Evolutionary conservation across 1,140 invertebrate genomes (phyloP).

Genomic region (Artemia franciscana): DNA sequence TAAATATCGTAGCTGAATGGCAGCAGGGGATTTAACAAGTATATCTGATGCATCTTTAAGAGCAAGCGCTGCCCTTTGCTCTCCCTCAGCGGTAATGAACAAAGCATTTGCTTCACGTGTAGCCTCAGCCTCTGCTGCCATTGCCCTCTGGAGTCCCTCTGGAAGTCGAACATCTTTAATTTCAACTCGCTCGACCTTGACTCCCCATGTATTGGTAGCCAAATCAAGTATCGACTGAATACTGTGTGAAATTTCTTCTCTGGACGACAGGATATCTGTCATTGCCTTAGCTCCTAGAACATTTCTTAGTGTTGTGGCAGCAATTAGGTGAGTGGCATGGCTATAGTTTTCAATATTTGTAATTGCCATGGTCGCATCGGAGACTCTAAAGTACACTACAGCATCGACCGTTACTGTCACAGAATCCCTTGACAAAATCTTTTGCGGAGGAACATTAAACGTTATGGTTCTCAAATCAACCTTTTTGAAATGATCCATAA

Average conservation of each 20-base stretch:
- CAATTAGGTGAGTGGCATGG: conserved; percentile 59
- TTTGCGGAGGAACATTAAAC: no score
- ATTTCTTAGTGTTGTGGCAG: conserved; percentile 65
- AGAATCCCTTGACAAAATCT: conserved; percentile 76
- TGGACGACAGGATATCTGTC: conserved; percentile 66
- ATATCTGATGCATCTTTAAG: no score
- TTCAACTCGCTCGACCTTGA: conserved; percentile 85
- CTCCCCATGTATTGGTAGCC: conserved; percentile 92
- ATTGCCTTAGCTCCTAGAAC: conserved; percentile 78
- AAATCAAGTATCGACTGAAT: conserved; percentile 65
- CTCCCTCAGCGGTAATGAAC: no score
- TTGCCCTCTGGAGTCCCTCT: no score
- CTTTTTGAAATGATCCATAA: no score
- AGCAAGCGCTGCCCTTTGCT: no score
- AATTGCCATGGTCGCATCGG: conserved; percentile 56
- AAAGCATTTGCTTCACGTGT: no score
- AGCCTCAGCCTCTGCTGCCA: no score
- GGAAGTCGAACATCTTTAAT: no score
- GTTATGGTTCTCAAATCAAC: no score
- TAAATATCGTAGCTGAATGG: no score
- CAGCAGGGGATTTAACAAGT: no score
- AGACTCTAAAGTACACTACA: conserved; percentile 71
- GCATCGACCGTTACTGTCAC: conserved; percentile 78
- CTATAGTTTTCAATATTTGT: conserved; percentile 19
- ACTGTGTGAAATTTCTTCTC: conserved; percentile 65